Base-by-base conservation (phyloP, 1,140 invertebrate species). In the Drosophila cardini region DNA sequence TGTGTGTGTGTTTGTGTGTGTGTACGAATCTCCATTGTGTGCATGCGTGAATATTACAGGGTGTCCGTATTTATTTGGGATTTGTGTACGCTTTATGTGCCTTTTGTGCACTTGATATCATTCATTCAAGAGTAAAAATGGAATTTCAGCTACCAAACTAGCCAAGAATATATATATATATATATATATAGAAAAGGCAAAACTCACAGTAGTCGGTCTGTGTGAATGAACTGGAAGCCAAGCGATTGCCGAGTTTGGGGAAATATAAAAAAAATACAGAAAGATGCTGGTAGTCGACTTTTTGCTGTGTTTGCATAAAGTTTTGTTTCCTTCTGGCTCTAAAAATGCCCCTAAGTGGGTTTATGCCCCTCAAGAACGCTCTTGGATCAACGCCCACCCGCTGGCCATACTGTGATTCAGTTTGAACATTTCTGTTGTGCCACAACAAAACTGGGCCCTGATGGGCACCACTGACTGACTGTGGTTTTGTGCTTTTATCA, bases 291-390 rank as follows among this genome's bases (percentile, higher is more conserved):
- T 45, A 34, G 40, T 52, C 38, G 72, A 79, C 83, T 76, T 86
- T 52, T 62, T 87, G 83, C 82, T 82, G 68, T 82, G 78, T 86
- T 86, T 87, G 83, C 83, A 83, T 81, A 73, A 79, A 82, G 72
- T 79, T 87, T 72, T 70, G 63, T 63, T 82, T 58, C 18, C 32
- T 40, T 42, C n/a, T 65, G 53, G 2, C 46, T 18, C 50, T 46
- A 78, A 80, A 68, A 77, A 64, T 64, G 58, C 60, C 58, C 60
- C 58, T 62, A 71, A 87, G 76, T 73, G 61, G 58, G 63, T 62
- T 69, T 45, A 78, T 57, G 72, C 21, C 72, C 69, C 64, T 72
- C 40, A 75, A 46, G 55, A 75, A 76, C 43, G 65, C 36, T 65
- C 26, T 38, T 21, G 10, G n/a, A 67, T 18, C 13, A 42, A n/a